Evolutionary conservation across 2,888 invertebrate species (phyloP).

Genomic region (Drepana falcataria): DNA sequence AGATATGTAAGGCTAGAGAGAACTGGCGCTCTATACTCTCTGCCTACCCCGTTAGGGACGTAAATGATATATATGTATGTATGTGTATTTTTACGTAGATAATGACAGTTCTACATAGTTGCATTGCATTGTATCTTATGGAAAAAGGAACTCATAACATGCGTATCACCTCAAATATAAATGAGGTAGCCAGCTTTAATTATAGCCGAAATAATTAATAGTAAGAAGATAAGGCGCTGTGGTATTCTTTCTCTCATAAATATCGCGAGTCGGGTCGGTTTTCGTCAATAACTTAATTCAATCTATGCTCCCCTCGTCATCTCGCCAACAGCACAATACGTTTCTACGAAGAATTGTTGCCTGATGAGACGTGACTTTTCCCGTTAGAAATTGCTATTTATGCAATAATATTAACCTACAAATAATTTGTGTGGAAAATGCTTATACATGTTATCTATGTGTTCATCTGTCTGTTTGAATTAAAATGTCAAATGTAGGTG

Average conservation of each 20-base stretch:
- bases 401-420: not conserved
- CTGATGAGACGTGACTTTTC: constrained; percentile 51
- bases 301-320: constrained; percentile 67
- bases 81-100: not conserved
- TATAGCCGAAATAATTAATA: constrained; percentile 63
- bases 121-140: not conserved
- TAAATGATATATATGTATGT: too few relatives aligned
- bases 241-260: constrained; percentile 60
- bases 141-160: not conserved
- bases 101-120: not conserved
- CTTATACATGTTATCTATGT: not conserved
- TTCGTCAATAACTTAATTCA: constrained; percentile 70
- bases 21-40: too few relatives aligned
- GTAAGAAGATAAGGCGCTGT: constrained; percentile 54
- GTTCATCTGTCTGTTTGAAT: too few relatives aligned
- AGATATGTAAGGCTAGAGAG: too few relatives aligned
- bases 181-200: constrained; percentile 61
- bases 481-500: too few relatives aligned
- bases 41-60: too few relatives aligned
- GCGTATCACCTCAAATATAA: constrained; percentile 35
- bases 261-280: constrained; percentile 43
- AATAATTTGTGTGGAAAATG: not conserved
- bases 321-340: constrained; percentile 43
- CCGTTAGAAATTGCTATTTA: constrained; percentile 10
- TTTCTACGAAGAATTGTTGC: constrained; percentile 42